These are phyloP conservation scores for Rhadina sibilatrix DNA, from an alignment of 2,113 vertebrate species.

Conservation along the genomic window DNA sequence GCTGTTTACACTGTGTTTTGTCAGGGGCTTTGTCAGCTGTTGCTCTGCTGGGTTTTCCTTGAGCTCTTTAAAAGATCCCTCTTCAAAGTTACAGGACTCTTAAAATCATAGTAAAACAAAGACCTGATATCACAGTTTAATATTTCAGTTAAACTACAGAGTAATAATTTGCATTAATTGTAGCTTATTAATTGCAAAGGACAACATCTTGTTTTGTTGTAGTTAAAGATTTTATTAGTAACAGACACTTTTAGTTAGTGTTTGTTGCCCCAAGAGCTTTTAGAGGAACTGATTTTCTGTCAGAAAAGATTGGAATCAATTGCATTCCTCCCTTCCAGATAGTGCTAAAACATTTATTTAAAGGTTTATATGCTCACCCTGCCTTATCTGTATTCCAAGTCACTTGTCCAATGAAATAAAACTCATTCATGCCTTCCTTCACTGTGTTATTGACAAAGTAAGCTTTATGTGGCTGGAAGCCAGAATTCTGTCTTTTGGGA, in stretches of 20 bases:
- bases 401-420: constrained; percentile 87
- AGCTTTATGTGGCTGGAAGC: constrained; percentile 81
- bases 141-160: constrained; percentile 5
- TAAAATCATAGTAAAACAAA: background rate
- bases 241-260: constrained; percentile 65
- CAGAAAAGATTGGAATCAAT: constrained; percentile 87
- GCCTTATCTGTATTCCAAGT: constrained; percentile 84
- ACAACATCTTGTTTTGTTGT: constrained; percentile 62
- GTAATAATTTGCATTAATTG: constrained; percentile 54
- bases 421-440: constrained; percentile 81
- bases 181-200: constrained; percentile 34
- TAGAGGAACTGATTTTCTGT: constrained; percentile 91
- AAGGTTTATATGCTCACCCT: constrained; percentile 83
- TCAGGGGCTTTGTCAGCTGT: background rate
- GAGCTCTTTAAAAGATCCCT: background rate
- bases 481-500: constrained; percentile 77
- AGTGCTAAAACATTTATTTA: constrained; percentile 85
- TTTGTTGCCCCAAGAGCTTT: constrained; percentile 80
- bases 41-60: constrained; percentile 9
- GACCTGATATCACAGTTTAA: background rate
- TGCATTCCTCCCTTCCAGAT: constrained; percentile 76
- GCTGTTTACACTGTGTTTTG: background rate
- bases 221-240: constrained; percentile 72
- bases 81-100: background rate
- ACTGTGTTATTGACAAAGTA: constrained; percentile 85